Base-by-base conservation (phyloP, 2,888 invertebrate genomes). In the Tricholauxania praeusta region DNA sequence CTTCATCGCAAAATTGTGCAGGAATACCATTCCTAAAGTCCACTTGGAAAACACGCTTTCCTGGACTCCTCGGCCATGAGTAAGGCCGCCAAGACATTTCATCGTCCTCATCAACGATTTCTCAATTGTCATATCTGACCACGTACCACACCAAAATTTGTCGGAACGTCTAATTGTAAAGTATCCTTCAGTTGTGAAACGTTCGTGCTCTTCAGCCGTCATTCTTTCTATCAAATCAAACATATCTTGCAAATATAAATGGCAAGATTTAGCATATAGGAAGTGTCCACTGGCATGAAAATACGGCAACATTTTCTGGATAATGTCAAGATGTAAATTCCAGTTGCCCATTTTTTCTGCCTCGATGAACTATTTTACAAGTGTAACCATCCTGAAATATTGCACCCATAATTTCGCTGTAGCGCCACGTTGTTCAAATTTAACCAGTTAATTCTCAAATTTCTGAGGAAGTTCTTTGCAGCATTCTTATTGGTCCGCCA, bases 281-380 rank as follows among this genome's bases (percentile, higher is more conserved):
- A 67, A 67, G 32, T 67, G 67, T 2, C 53, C 55, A 53, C n/a
- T 52, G 32, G 67, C 67, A 19, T 59, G 67, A 28, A 67, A 67
- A 15, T 52, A 60, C 39, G 67, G 52, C 6, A 67, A 5, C n/a
- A 67, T 67, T n/a, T 67, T n/a, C n/a, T 67, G 67, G 17, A 52
- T 28, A 53, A 4, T 55, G 6, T 14, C 12, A 15, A 67, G 51
- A 28, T 67, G 51, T n/a, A 17, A 17, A n/a, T 19, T 15, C 53
- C 55, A 67, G n/a, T 67, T 48, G 7, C 52, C 67, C 17, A 14
- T 8, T 55, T 22, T 52, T 52, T 67, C 17, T 17, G 67, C 22
- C 19, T 67, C n/a, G 14, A 67, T 67, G 52, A 67, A 67, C 14
- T 67, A 17, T 67, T 67, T 67, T 8, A 67, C 32, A n/a, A 67